Evolutionary conservation across 2,113 vertebrate genomes (phyloP).

Genomic region (Pollimyrus isidori): DNA sequence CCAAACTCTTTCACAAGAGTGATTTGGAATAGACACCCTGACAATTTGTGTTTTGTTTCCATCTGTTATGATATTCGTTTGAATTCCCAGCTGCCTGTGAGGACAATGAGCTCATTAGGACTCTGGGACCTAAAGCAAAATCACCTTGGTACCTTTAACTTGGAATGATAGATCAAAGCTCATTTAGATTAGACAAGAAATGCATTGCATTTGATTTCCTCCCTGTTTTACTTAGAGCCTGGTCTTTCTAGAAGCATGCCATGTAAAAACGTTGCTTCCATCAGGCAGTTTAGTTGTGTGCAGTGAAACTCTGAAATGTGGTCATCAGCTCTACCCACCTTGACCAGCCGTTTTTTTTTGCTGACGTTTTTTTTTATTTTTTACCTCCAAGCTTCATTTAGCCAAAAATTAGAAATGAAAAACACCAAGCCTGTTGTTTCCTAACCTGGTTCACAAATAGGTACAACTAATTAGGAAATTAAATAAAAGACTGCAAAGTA

Average conservation of each 20-base stretch:
- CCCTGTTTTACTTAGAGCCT: not conserved
- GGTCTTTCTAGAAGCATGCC: not conserved
- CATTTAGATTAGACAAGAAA: not conserved
- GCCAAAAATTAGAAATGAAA: not conserved
- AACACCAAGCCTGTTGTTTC: not conserved
- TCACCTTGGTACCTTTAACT: not conserved
- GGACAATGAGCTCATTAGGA: not conserved
- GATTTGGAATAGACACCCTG: conserved; percentile 27
- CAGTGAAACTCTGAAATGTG: not conserved
- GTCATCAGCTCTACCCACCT: not conserved
- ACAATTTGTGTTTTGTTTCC: conserved; percentile 13
- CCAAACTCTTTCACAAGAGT: conserved; percentile 2
- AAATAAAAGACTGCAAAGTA: not conserved
- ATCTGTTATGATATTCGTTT: not conserved
- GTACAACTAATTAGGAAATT: not conserved
- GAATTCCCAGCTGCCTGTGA: not conserved
- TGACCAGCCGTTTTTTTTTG: not conserved
- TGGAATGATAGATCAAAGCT: not conserved
- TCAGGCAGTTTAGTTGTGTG: not conserved
- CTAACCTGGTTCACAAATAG: not conserved
- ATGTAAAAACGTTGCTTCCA: not conserved
- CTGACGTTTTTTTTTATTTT: not conserved
- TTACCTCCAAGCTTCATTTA: not conserved
- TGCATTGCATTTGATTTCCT: not conserved
- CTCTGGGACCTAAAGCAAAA: not conserved